phyloP scores from a whole-genome alignment of 1,140 invertebrate genomes.

The Lordiphosa stackelbergi region DNA sequence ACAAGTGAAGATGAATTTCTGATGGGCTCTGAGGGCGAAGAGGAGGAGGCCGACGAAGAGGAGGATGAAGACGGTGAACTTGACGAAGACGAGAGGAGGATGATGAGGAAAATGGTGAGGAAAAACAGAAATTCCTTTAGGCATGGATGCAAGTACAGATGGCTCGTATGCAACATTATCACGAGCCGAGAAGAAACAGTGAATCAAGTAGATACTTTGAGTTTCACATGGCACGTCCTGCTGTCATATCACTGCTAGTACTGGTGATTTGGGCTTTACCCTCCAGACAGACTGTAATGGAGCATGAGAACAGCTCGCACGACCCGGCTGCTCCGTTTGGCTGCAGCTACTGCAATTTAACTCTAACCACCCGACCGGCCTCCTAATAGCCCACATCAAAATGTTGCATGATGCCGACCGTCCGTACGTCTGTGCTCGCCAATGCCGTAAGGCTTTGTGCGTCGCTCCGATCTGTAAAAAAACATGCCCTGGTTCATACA shows the following conservation, averaged over 20 bases:
- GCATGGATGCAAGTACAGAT: slow-evolving; percentile 52
- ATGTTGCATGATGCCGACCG: slow-evolving; percentile 81
- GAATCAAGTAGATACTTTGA: neutral
- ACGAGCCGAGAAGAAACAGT: neutral
- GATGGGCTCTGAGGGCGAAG: neutral
- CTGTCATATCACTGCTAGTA: slow-evolving; percentile 78
- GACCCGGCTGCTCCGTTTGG: slow-evolving; percentile 80
- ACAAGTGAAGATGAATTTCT: slow-evolving; percentile 55
- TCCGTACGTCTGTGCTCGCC: slow-evolving; percentile 82
- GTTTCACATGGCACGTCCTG: slow-evolving; percentile 15
- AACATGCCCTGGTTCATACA: slow-evolving; percentile 85
- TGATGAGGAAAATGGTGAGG: too few species aligned
- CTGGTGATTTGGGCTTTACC: slow-evolving; percentile 83
- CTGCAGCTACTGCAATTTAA: slow-evolving; percentile 80
- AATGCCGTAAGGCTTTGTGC: slow-evolving; percentile 82
- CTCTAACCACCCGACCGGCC: slow-evolving; percentile 79
- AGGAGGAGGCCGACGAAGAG: slow-evolving; percentile 15
- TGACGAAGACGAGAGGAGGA: slow-evolving; percentile 24
- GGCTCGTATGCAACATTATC: neutral
- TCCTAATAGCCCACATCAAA: slow-evolving; percentile 81
- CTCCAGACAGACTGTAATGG: slow-evolving; percentile 79
- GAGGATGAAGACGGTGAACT: slow-evolving; percentile 41
- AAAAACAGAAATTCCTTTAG: too few species aligned
- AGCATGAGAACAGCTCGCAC: slow-evolving; percentile 80
- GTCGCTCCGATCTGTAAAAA: slow-evolving; percentile 82